These are phyloP conservation scores for Melieria omissa DNA, from an alignment of 2,888 invertebrate genomes.

Conservation along the genomic window DNA sequence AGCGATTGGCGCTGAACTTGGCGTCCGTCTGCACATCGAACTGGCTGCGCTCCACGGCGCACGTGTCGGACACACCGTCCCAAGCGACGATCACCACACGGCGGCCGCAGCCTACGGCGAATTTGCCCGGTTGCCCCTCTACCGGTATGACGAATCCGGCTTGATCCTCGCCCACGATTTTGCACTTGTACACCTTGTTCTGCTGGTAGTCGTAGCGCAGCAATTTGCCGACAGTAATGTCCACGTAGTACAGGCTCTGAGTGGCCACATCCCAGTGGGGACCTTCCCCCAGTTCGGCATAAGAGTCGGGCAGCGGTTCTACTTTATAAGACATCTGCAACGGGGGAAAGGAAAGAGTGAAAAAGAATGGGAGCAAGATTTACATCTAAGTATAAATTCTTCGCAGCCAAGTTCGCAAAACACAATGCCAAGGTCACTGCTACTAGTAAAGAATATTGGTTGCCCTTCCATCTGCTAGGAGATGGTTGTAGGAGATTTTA, in stretches of 20 bases:
- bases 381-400: too few species aligned
- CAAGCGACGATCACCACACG: slow-evolving; percentile 73
- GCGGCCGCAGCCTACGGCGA: slow-evolving; percentile 74
- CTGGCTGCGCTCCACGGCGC: slow-evolving; percentile 68
- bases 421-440: too few species aligned
- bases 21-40: slow-evolving; percentile 71
- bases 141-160: slow-evolving; percentile 74
- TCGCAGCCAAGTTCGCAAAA: too few species aligned
- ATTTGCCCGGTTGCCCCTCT: slow-evolving; percentile 71
- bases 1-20: slow-evolving; percentile 70
- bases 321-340: slow-evolving; percentile 66
- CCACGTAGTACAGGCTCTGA: slow-evolving; percentile 73
- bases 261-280: slow-evolving; percentile 75
- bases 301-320: slow-evolving; percentile 61
- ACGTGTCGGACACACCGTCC: slow-evolving; percentile 71
- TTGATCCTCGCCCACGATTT: slow-evolving; percentile 67
- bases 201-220: slow-evolving; percentile 62
- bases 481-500: too few species aligned
- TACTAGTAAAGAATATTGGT: too few species aligned
- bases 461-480: too few species aligned
- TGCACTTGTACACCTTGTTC: slow-evolving; percentile 70
- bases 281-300: slow-evolving; percentile 73
- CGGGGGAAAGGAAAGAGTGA: slow-evolving; percentile 11
- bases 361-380: not conserved
- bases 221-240: slow-evolving; percentile 68